These are phyloP conservation scores for Aleiodes sp. DNA, from an alignment of 1,140 invertebrate genomes.

Conservation along the genomic window DNA sequence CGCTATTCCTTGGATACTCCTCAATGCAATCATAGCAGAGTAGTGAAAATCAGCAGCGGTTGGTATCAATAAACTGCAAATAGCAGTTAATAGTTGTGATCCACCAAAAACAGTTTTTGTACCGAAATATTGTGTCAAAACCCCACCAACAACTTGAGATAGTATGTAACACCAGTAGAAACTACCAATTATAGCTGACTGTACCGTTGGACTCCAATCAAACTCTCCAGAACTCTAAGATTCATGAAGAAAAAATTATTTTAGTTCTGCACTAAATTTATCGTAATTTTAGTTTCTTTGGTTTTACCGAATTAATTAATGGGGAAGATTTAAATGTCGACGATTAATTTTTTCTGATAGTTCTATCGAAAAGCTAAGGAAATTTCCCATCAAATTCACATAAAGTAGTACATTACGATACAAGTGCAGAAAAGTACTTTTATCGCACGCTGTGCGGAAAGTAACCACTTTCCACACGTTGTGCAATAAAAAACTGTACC, in stretches of 20 bases:
- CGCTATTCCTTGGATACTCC: constrained; percentile 76
- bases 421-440: no score
- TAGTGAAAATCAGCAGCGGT: constrained; percentile 72
- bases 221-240: constrained; percentile 69
- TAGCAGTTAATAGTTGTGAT: constrained; percentile 74
- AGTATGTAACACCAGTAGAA: constrained; percentile 81
- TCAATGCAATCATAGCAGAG: constrained; percentile 69
- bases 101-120: constrained; percentile 81
- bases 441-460: no score
- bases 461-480: no score
- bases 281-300: no score
- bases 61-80: constrained; percentile 75
- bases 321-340: no score
- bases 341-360: no score
- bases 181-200: constrained; percentile 73
- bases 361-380: no score
- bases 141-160: constrained; percentile 76
- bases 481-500: no score
- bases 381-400: no score
- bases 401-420: no score
- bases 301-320: no score
- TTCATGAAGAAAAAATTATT: background rate
- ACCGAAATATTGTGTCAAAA: constrained; percentile 82
- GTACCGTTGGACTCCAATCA: constrained; percentile 70
- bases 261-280: no score